Evolutionary conservation across 2,888 invertebrate genomes (phyloP).

Genomic region (Mimachlamys varia): DNA sequence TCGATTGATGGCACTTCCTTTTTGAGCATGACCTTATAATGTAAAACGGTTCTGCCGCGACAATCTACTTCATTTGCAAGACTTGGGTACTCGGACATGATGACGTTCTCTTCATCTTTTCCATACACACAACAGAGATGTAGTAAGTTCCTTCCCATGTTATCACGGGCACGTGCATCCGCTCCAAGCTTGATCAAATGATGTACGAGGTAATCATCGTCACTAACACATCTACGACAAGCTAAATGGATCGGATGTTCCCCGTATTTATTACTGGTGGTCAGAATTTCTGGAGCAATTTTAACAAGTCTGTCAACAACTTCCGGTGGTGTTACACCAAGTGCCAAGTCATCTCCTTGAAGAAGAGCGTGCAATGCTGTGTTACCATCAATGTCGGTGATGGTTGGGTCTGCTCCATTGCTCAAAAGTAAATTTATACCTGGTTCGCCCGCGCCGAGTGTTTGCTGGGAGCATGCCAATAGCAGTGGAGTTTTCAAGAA

Average conservation of each 20-base stretch:
- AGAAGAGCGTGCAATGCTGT: constrained; percentile 3
- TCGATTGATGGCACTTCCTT: not conserved
- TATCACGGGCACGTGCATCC: not conserved
- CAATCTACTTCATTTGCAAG: constrained; percentile 8
- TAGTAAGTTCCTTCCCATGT: not conserved
- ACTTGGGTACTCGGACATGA: not conserved
- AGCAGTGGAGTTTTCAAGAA: not conserved
- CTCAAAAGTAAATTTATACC: not conserved
- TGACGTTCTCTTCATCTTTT: not conserved
- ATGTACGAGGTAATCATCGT: not conserved
- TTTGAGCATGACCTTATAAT: not conserved
- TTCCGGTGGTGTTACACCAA: not conserved
- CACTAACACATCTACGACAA: not conserved
- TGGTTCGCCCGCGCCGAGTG: not conserved
- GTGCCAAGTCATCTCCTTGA: not conserved
- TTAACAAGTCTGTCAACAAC: constrained; percentile 2
- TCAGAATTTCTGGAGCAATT: not conserved
- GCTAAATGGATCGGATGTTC: constrained; percentile 7
- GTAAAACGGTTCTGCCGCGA: not conserved
- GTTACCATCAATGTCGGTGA: constrained; percentile 1
- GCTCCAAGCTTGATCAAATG: not conserved
- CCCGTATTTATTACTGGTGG: not conserved
- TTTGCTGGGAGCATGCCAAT: not conserved
- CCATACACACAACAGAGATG: not conserved
- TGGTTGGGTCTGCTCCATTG: not conserved